These are phyloP conservation scores for Anoplolepis gracilipes DNA, from an alignment of 1,140 invertebrate genomes.

Conservation along the genomic window DNA sequence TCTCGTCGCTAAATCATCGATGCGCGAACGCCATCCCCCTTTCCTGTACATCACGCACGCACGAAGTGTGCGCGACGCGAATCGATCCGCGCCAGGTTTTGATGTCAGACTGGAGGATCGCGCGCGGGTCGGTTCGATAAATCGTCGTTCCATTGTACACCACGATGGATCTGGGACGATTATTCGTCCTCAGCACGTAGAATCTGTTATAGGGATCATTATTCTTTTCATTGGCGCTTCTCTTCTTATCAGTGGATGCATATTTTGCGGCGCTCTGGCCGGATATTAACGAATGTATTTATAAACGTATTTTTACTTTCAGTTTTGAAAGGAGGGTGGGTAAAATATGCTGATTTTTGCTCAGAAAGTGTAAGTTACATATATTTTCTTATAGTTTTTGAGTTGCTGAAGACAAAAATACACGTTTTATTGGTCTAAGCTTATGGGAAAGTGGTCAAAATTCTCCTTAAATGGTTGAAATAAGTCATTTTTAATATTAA, in stretches of 20 bases:
- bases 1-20: slow-evolving; percentile 52
- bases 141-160: slow-evolving; percentile 67
- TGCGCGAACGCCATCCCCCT: slow-evolving; percentile 31
- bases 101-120: slow-evolving; percentile 62
- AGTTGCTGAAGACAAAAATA: too few relatives aligned
- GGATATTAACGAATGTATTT: background rate
- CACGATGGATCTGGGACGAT: slow-evolving; percentile 70
- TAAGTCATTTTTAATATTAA: too few relatives aligned
- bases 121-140: slow-evolving; percentile 69
- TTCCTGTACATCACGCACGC: slow-evolving; percentile 39
- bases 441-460: too few relatives aligned
- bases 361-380: too few relatives aligned
- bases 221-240: slow-evolving; percentile 67
- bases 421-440: too few relatives aligned
- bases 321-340: background rate
- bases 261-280: slow-evolving; percentile 37
- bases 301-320: slow-evolving; percentile 9
- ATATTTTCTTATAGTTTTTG: too few relatives aligned
- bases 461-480: too few relatives aligned
- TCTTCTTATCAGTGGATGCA: slow-evolving; percentile 17
- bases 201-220: slow-evolving; percentile 61
- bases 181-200: slow-evolving; percentile 66
- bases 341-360: too few relatives aligned
- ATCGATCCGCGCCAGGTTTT: slow-evolving; percentile 72
- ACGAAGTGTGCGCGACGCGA: slow-evolving; percentile 63